Conservation (phyloP, 2,797 vertebrate genomes). For the Sorex maritimensis region DNA sequence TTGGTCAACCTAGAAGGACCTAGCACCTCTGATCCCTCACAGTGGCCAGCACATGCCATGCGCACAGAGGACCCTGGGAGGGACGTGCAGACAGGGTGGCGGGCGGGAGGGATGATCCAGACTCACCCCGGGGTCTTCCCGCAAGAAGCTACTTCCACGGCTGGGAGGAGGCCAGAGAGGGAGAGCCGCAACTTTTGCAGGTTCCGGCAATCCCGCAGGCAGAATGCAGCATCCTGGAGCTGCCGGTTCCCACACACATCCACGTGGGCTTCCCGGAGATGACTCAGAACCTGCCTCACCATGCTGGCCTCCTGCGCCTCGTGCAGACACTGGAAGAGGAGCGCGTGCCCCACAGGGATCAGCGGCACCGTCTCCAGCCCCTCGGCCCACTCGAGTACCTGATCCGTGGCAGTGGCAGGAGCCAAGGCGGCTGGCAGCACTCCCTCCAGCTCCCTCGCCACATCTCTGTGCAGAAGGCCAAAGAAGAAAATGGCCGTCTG, state of each 20-base stretch:
- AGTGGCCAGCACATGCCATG: no score
- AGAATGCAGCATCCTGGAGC: neutral
- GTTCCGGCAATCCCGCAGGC: neutral
- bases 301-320: neutral
- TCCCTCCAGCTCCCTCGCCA: neutral
- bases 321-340: neutral
- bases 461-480: conserved; percentile 51
- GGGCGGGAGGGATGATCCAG: neutral
- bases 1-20: no score
- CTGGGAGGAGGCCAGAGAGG: neutral
- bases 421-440: neutral
- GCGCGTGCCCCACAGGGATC: neutral
- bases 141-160: neutral
- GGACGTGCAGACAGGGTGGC: no score
- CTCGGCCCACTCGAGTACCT: conserved; percentile 15
- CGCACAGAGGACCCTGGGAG: no score
- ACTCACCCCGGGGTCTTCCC: neutral
- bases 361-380: neutral
- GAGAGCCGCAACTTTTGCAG: neutral
- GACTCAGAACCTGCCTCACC: neutral
- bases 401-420: neutral
- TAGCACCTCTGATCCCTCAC: no score
- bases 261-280: neutral
- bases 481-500: conserved; percentile 8
- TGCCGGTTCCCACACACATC: neutral